Conservation (phyloP, 2,797 vertebrate genomes). For the Aplochiton taeniatus region DNA sequence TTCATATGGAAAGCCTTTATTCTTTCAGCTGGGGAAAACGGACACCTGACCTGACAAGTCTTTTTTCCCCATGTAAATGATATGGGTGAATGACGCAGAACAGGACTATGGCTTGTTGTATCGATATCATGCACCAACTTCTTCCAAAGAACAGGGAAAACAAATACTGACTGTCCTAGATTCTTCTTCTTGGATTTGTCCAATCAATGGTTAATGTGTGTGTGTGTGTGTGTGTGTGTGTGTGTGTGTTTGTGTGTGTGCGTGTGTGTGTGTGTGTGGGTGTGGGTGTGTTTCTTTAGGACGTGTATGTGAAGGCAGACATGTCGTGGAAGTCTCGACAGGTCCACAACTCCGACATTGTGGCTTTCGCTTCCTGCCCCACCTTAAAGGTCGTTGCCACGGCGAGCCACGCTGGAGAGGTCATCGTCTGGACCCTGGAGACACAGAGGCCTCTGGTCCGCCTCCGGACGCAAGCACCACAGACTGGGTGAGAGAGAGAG, state of each 20-base stretch:
- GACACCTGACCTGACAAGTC: background rate
- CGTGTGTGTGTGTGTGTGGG: constrained; percentile 5
- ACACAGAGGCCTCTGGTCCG: constrained; percentile 15
- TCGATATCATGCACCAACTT: background rate
- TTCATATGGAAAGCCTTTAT: no score
- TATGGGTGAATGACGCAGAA: constrained; percentile 5
- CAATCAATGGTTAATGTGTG: constrained; percentile 6
- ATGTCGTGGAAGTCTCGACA: constrained; percentile 11
- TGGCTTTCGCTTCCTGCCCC: constrained; percentile 2
- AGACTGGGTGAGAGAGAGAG: background rate
- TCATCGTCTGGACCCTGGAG: constrained; percentile 30
- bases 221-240: constrained; percentile 19
- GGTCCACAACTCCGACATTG: background rate
- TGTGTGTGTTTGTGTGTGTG: constrained; percentile 4
- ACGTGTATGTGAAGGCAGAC: background rate
- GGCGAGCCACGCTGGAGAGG: constrained; percentile 38
- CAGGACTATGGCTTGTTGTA: background rate
- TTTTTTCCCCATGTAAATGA: background rate
- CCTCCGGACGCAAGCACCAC: background rate
- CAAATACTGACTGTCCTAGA: no score
- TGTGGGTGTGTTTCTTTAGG: constrained; percentile 3
- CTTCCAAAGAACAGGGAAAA: constrained; percentile 15
- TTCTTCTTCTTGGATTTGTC: no score
- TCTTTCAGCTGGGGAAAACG: no score
- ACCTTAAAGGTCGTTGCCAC: constrained; percentile 25